These are phyloP conservation scores for Hydrotaea diabolus DNA, from an alignment of 2,888 invertebrate genomes.

Conservation along the genomic window DNA sequence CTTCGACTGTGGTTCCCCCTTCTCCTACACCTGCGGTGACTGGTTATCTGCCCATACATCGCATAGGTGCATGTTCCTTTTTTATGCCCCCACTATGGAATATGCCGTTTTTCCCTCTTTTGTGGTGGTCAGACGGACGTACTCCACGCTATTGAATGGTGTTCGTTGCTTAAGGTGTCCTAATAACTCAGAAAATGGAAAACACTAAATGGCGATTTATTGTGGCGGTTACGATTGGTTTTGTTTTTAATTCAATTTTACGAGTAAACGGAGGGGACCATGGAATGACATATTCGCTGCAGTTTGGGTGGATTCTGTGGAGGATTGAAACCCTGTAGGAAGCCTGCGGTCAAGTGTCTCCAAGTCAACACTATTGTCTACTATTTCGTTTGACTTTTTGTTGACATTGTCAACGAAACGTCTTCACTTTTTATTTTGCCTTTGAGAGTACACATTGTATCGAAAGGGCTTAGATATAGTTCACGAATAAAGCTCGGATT, in stretches of 20 bases:
- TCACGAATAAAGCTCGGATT: too few relatives aligned
- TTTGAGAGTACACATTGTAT: too few relatives aligned
- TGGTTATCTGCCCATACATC: too few relatives aligned
- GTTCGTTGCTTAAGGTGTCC: conserved; percentile 49
- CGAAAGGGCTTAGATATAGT: too few relatives aligned
- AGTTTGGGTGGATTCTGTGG: too few relatives aligned
- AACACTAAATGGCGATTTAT: conserved; percentile 49
- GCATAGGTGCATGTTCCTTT: conserved; percentile 26
- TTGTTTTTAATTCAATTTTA: conserved; percentile 29
- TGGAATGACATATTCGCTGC: neutral
- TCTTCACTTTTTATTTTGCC: too few relatives aligned
- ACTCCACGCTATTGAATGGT: neutral
- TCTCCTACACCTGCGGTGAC: neutral
- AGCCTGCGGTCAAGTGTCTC: too few relatives aligned
- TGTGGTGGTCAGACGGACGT: neutral
- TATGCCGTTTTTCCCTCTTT: neutral
- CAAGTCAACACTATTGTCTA: too few relatives aligned
- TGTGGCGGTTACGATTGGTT: conserved; percentile 48
- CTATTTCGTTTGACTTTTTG: too few relatives aligned
- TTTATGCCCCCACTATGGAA: neutral
- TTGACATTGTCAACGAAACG: too few relatives aligned
- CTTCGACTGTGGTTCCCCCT: neutral
- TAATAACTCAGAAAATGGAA: conserved; percentile 45
- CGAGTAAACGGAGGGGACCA: neutral
- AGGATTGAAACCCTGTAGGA: too few relatives aligned